Base-by-base conservation (phyloP, 2,797 vertebrate genomes). In the Schizothorax lantsangensis region DNA sequence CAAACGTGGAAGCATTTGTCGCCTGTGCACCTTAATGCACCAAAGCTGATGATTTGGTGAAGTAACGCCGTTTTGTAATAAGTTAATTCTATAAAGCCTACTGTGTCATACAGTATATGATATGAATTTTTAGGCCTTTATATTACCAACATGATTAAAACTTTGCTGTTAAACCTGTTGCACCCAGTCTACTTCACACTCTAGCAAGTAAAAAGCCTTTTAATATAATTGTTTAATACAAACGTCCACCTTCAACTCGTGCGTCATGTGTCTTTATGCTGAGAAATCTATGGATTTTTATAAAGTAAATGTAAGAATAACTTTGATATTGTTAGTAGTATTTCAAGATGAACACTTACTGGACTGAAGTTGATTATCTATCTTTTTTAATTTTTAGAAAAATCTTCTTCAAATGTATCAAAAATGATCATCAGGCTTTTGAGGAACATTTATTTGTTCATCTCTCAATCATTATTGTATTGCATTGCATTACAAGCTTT, bases 111-210 rank as follows among this genome's bases (percentile, higher is more conserved):
- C n/a, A n/a, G n/a, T n/a, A 8, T 59, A 12, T 8, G 21, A 5
- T n/a, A 14, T 40, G 0, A 38, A 57, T 57, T 8, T 21, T 78
- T 21, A 54, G 30, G 52, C 15, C 7, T 54, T 17, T 74, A 30
- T 21, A 7, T 77, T 10, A 26, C 10, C 11, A 12, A 36, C 9
- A n/a, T 54, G 19, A 38, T 26, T 23, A 59, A n/a, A 45, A 40
- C 21, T n/a, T 79, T 2, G 6, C 21, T 30, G 23, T 45, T 49
- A 47, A 47, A 80, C 79, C 59, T 80, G 79, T 80, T 80, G 79
- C 59, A 33, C n/a, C 1, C 40, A 66, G 4, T 64, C 40, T 47
- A 45, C 3, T 26, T 8, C 38, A 7, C 10, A 14, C 78, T 64
- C 15, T 57, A 23, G 49, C 33, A 57, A 79, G 21, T 5, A 1